Evolutionary conservation across 1,140 invertebrate genomes (phyloP).

Genomic region (Platyscapa corneri): DNA sequence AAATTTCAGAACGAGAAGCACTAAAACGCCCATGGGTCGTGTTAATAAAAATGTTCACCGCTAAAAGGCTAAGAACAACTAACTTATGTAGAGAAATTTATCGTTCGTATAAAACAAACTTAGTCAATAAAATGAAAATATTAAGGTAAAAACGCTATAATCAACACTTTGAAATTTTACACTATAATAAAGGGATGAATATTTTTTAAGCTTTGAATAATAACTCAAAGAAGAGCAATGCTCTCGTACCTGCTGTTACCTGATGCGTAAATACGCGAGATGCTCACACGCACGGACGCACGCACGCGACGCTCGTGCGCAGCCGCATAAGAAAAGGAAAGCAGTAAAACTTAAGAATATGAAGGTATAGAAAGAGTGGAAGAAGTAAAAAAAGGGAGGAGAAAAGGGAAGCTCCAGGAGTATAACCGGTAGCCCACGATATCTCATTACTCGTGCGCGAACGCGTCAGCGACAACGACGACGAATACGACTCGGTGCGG

Average conservation of each 20-base stretch:
- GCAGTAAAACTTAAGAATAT: no score
- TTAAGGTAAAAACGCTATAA: background rate
- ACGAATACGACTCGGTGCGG: background rate
- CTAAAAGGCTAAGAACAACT: conserved; percentile 1
- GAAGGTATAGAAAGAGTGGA: background rate
- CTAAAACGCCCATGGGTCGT: background rate
- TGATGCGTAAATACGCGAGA: conserved; percentile 22
- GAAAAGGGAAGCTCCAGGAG: background rate
- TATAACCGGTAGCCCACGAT: conserved; percentile 39
- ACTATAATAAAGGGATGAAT: background rate
- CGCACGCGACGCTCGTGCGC: conserved; percentile 16
- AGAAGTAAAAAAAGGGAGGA: background rate
- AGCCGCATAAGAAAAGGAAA: background rate
- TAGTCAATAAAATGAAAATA: background rate
- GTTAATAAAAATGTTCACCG: background rate
- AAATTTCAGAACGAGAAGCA: background rate
- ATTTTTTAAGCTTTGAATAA: background rate
- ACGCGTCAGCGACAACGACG: background rate
- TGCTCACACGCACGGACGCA: background rate
- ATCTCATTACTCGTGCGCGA: conserved; percentile 34
- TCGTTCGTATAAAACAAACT: background rate
- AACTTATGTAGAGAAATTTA: background rate
- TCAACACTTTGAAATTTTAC: background rate
- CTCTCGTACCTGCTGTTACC: background rate
- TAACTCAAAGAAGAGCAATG: conserved; percentile 3